phyloP scores from a whole-genome alignment of 2,888 invertebrate species.

The Drosophila vallismaia region DNA sequence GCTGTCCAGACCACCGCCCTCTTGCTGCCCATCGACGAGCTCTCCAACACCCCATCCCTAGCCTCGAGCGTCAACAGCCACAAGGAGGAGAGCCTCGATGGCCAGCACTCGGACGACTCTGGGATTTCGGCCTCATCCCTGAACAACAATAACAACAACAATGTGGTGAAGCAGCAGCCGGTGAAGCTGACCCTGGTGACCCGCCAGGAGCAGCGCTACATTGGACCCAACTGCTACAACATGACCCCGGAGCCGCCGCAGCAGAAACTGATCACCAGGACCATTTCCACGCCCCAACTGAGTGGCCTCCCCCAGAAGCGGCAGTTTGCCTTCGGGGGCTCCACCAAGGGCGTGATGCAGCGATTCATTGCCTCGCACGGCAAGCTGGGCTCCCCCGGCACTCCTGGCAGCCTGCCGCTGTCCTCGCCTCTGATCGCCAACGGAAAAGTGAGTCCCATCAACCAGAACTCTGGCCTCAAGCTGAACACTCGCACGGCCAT shows the following conservation, averaged over 20 bases:
- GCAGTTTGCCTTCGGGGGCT: slow-evolving; percentile 87
- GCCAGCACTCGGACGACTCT: slow-evolving; percentile 83
- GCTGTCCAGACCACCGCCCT: slow-evolving; percentile 51
- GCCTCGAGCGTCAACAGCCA: slow-evolving; percentile 79
- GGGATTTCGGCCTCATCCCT: slow-evolving; percentile 84
- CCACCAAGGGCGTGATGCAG: slow-evolving; percentile 92
- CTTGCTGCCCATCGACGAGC: slow-evolving; percentile 72
- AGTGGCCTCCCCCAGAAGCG: slow-evolving; percentile 77
- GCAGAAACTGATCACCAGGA: slow-evolving; percentile 81
- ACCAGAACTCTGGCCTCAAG: slow-evolving; percentile 37
- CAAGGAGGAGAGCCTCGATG: slow-evolving; percentile 81
- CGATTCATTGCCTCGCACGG: slow-evolving; percentile 92
- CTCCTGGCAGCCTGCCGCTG: slow-evolving; percentile 12
- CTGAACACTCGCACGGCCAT: slow-evolving; percentile 62
- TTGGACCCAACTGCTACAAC: slow-evolving; percentile 81
- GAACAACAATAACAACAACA: slow-evolving; percentile 55
- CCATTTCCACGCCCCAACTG: slow-evolving; percentile 81
- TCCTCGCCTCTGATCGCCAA: slow-evolving; percentile 19
- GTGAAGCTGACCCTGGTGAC: slow-evolving; percentile 51
- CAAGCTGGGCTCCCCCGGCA: slow-evolving; percentile 84
- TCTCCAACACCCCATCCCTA: slow-evolving; percentile 73
- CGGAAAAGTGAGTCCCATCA: slow-evolving; percentile 1
- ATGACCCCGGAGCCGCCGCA: slow-evolving; percentile 83
- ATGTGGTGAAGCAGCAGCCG: slow-evolving; percentile 30
- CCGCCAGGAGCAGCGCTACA: slow-evolving; percentile 78